These are phyloP conservation scores for Shinisaurus crocodilurus DNA, from an alignment of 2,113 vertebrate species.

Conservation along the genomic window DNA sequence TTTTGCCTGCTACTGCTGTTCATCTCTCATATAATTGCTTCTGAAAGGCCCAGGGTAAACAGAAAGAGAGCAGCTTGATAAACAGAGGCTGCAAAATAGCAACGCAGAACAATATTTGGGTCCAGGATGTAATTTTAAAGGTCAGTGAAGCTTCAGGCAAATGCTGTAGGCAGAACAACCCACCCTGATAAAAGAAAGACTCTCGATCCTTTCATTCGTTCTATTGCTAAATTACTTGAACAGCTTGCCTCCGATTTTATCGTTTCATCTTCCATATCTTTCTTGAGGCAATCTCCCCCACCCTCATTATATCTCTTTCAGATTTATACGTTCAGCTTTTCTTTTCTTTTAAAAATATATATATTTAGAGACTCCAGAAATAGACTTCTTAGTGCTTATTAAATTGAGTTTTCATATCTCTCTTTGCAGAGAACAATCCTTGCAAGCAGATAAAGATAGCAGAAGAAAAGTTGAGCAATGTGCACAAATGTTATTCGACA, in stretches of 20 bases:
- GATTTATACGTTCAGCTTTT: conserved; percentile 4
- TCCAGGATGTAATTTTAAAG: conserved; percentile 29
- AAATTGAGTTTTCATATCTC: not conserved
- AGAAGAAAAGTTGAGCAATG: not conserved
- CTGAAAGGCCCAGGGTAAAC: conserved; percentile 9
- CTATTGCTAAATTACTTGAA: conserved; percentile 19
- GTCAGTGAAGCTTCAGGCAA: conserved; percentile 11
- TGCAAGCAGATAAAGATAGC: not conserved
- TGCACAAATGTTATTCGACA: not conserved
- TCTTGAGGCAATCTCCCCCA: not conserved
- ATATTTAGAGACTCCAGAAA: conserved; percentile 4
- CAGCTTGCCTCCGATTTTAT: conserved; percentile 22
- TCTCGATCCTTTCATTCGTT: not conserved
- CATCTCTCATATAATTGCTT: conserved; percentile 20
- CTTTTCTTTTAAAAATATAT: not conserved
- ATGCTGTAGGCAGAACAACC: not conserved
- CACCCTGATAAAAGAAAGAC: conserved; percentile 5
- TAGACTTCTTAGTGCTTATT: not conserved
- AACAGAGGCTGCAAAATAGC: conserved; percentile 3
- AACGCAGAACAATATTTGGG: conserved; percentile 19
- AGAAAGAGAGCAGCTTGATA: not conserved
- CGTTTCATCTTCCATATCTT: conserved; percentile 31
- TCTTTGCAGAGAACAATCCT: not conserved
- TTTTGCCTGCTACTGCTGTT: not conserved
- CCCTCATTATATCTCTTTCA: not conserved